phyloP scores from a whole-genome alignment of 2,797 vertebrate genomes.

The Pipistrellus pipistrellus region DNA sequence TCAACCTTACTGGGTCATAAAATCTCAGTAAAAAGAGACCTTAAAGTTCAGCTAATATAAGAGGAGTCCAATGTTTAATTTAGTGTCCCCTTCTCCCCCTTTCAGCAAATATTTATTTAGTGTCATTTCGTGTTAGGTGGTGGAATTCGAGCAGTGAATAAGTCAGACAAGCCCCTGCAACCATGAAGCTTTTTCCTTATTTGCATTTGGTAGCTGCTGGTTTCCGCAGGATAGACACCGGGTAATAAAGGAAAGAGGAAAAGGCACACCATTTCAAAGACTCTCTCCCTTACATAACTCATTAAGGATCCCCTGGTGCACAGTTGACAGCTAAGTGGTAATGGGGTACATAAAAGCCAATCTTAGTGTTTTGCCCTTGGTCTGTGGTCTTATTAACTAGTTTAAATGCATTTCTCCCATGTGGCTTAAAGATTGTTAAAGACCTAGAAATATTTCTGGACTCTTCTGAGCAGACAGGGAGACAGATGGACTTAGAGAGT shows the following conservation, averaged over 20 bases:
- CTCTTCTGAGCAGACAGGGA: constrained; percentile 56
- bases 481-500: constrained; percentile 62
- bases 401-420: constrained; percentile 58
- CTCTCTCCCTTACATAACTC: constrained; percentile 33
- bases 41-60: not conserved
- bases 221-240: not conserved
- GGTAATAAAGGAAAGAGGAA: constrained; percentile 50
- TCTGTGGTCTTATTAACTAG: constrained; percentile 72
- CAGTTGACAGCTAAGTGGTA: constrained; percentile 60
- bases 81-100: not conserved
- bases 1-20: not conserved
- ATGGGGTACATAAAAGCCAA: constrained; percentile 59
- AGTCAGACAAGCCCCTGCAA: not conserved
- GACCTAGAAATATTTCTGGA: constrained; percentile 65
- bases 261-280: constrained; percentile 69
- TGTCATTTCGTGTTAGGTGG: not conserved
- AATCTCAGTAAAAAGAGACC: not conserved
- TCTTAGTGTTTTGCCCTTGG: constrained; percentile 57
- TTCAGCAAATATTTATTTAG: constrained; percentile 5
- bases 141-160: not conserved
- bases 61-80: not conserved
- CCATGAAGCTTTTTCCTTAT: not conserved
- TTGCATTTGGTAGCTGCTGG: constrained; percentile 24
- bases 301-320: constrained; percentile 63
- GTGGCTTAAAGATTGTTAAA: constrained; percentile 62